phyloP scores from a whole-genome alignment of 2,797 vertebrate genomes.

The Macroramphosus scolopax region DNA sequence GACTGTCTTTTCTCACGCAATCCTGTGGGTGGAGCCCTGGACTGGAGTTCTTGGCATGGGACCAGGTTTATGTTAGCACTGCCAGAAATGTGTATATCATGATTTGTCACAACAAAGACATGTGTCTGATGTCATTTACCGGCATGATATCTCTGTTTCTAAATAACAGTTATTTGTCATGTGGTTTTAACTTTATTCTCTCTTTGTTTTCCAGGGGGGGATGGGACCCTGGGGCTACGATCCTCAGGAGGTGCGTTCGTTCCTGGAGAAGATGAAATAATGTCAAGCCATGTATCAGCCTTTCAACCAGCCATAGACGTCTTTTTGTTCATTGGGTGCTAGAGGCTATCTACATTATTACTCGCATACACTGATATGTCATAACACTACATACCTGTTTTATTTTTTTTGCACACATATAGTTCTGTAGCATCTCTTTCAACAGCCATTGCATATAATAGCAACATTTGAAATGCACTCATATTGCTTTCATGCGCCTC shows the following conservation, averaged over 20 bases:
- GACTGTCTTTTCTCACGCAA: not conserved
- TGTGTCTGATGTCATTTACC: not conserved
- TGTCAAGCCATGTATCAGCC: conserved; percentile 31
- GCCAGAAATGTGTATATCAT: not conserved
- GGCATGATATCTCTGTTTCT: not conserved
- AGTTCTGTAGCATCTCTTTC: not conserved
- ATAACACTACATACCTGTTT: not conserved
- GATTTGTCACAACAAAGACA: not conserved
- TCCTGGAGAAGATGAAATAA: conserved; percentile 82
- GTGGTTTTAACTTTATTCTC: conserved; percentile 6
- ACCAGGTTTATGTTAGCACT: not conserved
- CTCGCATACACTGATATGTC: not conserved
- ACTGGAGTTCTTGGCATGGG: conserved; percentile 11
- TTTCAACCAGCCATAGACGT: not conserved
- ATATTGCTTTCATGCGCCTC: not conserved
- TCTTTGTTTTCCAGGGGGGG: conserved; percentile 74
- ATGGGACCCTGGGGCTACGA: conserved; percentile 85
- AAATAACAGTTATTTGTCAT: not conserved
- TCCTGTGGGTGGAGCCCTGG: not conserved
- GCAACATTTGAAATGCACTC: conserved; percentile 1
- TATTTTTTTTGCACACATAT: not conserved
- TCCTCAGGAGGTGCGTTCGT: conserved; percentile 80
- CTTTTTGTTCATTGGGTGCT: not conserved
- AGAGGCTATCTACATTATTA: not conserved
- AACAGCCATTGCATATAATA: not conserved